Evolutionary conservation across 2,888 invertebrate species (phyloP), one percentile per base, ranked within the genome.

Genomic region (Scelioninae gen. 2): DNA sequence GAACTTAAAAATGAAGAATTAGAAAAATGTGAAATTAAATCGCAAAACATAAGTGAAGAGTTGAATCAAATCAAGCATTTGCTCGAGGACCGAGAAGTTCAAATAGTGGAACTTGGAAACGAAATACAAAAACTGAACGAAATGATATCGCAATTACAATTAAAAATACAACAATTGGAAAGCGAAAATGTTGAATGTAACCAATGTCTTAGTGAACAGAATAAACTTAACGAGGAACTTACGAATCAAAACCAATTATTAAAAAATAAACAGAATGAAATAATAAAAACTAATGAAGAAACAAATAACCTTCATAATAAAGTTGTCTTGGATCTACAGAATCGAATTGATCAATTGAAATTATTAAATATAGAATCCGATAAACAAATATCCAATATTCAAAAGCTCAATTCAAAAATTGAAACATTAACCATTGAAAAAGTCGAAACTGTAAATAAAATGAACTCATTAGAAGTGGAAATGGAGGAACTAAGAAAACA

Each of bases 241-340:
- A 31, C 6, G 3, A 61, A 46, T 37, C 75, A 78, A 74, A 77
- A 74, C 50, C 75, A 74, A 57, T 57, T 39, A 15, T 52, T 78
- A 28, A 75, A 76, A 28, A 63, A 76, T n/a, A 69, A 69, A 13
- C 60, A 77, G 31, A 74, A 75, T 18, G 75, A 78, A 53, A 57
- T 76, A 37, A 45, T 67, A 6, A 76, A 57, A 48, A 16, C 46
- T 5, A 76, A 73, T 22, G 57, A 75, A 15, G 52, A 46, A 41
- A 52, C 67, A 4, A n/a, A n/a, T n/a, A n/a, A n/a, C n/a, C n/a
- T n/a, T n/a, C n/a, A n/a, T n/a, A n/a, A n/a, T n/a, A n/a, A n/a
- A n/a, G n/a, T n/a, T n/a, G n/a, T n/a, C n/a, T 16, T 48, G 11
- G 55, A 50, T 1, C 25, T 50, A 11, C 33, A 60, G 18, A 37